Base-by-base conservation (phyloP, 2,888 invertebrate species). In the Coenonympha glycerion region DNA sequence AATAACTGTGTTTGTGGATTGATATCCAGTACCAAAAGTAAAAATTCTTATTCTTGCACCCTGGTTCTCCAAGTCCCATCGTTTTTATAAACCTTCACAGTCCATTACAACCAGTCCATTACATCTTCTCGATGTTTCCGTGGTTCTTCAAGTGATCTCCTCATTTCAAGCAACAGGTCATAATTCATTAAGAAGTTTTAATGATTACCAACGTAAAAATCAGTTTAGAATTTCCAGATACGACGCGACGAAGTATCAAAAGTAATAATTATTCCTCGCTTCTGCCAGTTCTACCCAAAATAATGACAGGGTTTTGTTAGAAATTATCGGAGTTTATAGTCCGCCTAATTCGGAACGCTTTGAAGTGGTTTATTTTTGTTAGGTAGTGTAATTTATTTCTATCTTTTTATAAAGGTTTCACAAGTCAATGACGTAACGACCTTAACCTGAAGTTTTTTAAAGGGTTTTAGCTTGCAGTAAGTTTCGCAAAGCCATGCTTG, bases 301-400 rank as follows among this genome's bases (percentile, higher is more conserved):
- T 42, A 42, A 42, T 42, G 24, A 36, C 33, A 13, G 36, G 26
- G 16, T 34, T 26, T 21, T 42, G 31, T 31, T 31, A 22, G 30
- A 42, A 61, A 66, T 71, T 65, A 66, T 58, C 51, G 42, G 65
- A 68, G 58, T 66, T 69, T 65, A 74, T 69, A 75, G 73, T 68
- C 45, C 57, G 31, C 31, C 42, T 42, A 30, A 19, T 42, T 42
- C 13, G 9, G 11, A 28, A 28, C 16, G 30, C 28, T 42, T 42
- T 42, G 18, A 30, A 31, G 11, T 11, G 28, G n/a, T 42, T 42
- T 42, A 42, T 42, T 31, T 42, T 21, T 42, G 42, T 42, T 13
- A 13, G 22, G 39, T 22, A 22, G 24, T 24, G 39, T 39, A 39
- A 39, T 15, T 39, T 39, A 39, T 39, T 39, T 15, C 9, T 39